Evolutionary conservation across 2,888 invertebrate genomes (phyloP), one percentile per base, ranked within the genome.

Genomic region (Thalpophila matura): DNA sequence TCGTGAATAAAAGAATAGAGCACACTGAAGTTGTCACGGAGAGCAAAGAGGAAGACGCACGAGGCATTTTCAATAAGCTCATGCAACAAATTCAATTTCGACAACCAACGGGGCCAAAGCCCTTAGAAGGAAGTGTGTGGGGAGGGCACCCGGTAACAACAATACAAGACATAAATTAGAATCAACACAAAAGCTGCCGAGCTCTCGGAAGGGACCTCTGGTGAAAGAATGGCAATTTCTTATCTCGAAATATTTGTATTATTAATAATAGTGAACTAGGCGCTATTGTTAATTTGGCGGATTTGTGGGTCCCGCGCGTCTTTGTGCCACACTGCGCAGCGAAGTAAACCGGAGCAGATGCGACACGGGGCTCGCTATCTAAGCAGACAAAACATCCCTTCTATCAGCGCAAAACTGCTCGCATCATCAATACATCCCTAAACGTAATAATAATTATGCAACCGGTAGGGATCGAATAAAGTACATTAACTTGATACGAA

Each of bases 81-180:
- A 83, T 90, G 92, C 92, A 91, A 89, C 92, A 91, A 92, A 93
- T 91, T 90, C 88, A 89, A 91, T 89, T 89, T 88, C 83, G 85
- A 87, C 86, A 82, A 79, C 76, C 79, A 88, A 76, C 81, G 86
- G 86, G 85, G 84, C 87, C 89, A 81, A 84, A 89, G 90, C 88
- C 93, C 91, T 89, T 83, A 87, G 86, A 89, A 91, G 91, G 91
- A 92, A 91, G 89, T 88, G 89, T 91, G 93, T 91, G 92, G 93
- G 92, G 93, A 91, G 92, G 89, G 92, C 86, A 87, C 88, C 86
- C 86, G 83, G 83, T 83, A 86, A 83, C 85, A 89, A 94, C 93
- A 94, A 94, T 94, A 88, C 93, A 91, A 89, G 89, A 94, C 94
- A 94, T 95, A 95, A 94, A 94, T 95, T 94, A 94, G 93, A 93